Conservation (phyloP, 2,797 vertebrate genomes). For the Coregonus suidteri region DNA sequence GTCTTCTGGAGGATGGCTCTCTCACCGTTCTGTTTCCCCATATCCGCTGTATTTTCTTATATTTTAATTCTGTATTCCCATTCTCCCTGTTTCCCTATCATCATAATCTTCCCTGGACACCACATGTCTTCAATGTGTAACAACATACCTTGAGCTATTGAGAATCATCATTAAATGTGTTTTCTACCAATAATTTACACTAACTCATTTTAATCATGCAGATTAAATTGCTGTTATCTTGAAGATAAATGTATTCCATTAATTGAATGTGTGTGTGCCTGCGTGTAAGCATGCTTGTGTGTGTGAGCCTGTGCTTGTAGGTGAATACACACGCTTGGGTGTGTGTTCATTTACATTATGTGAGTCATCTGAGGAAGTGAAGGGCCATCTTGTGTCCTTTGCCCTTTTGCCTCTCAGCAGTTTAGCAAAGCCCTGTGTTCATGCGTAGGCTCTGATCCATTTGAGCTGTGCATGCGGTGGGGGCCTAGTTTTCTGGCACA, state of each 20-base stretch:
- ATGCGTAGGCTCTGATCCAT: conserved; percentile 64
- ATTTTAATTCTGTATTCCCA: not conserved
- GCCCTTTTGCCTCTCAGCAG: conserved; percentile 68
- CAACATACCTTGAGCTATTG: not conserved
- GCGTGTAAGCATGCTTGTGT: not conserved
- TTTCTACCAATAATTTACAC: not conserved
- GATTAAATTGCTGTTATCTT: not conserved
- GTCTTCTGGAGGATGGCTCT: too few relatives aligned
- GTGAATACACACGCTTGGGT: conserved; percentile 20
- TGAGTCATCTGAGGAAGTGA: conserved; percentile 28
- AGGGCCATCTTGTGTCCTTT: conserved; percentile 39
- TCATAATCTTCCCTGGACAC: not conserved
- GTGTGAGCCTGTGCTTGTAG: conserved; percentile 22
- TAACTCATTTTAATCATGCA: not conserved
- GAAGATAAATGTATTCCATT: not conserved
- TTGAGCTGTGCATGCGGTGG: conserved; percentile 62
- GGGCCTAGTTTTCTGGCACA: conserved; percentile 33
- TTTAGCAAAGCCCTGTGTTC: conserved; percentile 42
- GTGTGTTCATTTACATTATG: conserved; percentile 30
- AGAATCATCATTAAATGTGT: not conserved
- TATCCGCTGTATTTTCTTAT: not conserved
- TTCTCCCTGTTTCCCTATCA: not conserved
- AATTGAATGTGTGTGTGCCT: conserved; percentile 21
- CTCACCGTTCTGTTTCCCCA: too few relatives aligned
- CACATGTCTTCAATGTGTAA: not conserved